phyloP scores from a whole-genome alignment of 2,888 invertebrate genomes.

The Polietes domitor region DNA sequence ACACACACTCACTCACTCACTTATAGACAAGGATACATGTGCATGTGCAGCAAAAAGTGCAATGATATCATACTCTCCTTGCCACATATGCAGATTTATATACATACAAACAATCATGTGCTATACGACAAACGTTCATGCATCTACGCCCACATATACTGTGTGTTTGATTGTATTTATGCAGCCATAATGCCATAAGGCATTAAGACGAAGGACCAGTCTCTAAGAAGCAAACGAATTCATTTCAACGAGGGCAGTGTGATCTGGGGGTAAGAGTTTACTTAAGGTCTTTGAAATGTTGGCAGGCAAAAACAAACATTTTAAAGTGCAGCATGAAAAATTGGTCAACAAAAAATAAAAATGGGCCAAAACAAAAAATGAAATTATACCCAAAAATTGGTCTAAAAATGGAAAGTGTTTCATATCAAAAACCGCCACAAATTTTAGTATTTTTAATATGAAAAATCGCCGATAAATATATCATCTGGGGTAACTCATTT shows the following conservation, averaged over 20 bases:
- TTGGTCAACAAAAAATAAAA: no score
- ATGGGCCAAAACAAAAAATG: no score
- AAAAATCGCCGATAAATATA: no score
- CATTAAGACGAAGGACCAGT: constrained; percentile 59
- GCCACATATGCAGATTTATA: constrained; percentile 47
- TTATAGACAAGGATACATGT: constrained; percentile 49
- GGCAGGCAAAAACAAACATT: neutral
- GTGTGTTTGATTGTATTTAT: constrained; percentile 15
- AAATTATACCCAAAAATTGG: no score
- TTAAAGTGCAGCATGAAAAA: constrained; percentile 35
- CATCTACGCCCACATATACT: neutral
- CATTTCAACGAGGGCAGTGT: constrained; percentile 51
- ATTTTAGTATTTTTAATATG: no score
- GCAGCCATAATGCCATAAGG: constrained; percentile 33
- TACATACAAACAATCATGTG: neutral
- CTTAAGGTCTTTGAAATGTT: no score
- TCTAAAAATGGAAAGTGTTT: no score
- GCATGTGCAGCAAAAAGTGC: constrained; percentile 39
- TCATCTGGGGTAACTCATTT: no score
- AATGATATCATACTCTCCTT: constrained; percentile 4
- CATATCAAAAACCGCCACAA: no score
- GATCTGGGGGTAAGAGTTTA: no score
- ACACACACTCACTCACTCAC: constrained; percentile 60
- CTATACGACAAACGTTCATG: neutral
- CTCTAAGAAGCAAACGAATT: constrained; percentile 30